Base-by-base conservation (phyloP, 1,140 invertebrate genomes). In the Drosophila carrolli region DNA sequence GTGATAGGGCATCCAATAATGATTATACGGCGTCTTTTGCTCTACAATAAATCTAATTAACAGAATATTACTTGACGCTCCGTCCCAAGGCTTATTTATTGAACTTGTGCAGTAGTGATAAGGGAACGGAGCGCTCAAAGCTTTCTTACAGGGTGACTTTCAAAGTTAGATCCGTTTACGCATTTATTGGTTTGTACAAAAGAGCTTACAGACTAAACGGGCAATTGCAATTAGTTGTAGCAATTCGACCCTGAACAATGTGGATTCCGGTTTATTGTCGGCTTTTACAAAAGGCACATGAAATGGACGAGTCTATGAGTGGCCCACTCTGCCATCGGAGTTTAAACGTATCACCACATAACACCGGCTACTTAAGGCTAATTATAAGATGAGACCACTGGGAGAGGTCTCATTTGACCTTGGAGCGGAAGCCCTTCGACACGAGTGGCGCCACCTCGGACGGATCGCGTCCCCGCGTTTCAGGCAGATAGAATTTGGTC, bases 401-500 rank as follows among this genome's bases (percentile, higher is more conserved):
- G 9, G 8, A 1, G 11, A 37, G 29, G 23, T 29, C 41, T 75
- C 53, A 91, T 71, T 86, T 85, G 51, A 92, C 65, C 59, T 88
- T 92, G 14, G 93, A 93, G 38, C 80, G 73, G 53, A 94, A 93
- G 6, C 93, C 93, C 60, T 93, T 86, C 23, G 93, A 91, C 57
- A 94, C 93, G 6, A 94, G 75, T 27, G 93, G 90, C 6, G 94
- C 93, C 44, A 96, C 93, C 67, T 96, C 94, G 1, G 92, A 91
- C 0, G 95, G 95, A 65, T 95, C 94, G 66, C 93, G 94, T 10
- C 95, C 95, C 56, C 94, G 93, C 0, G 96, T 96, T 93, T 96
- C 96, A 4, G 96, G 96, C 77, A 96, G 93, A 89, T 96, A 96
- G 68, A 91, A 84, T 95, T 93, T 94, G 47, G 95, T 93, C 79